Percentiles rank a stretch among this genome's conserved stretches.
phyloP scores from a whole-genome alignment of 2,888 invertebrate species.

The Ormyrus labotus region DNA sequence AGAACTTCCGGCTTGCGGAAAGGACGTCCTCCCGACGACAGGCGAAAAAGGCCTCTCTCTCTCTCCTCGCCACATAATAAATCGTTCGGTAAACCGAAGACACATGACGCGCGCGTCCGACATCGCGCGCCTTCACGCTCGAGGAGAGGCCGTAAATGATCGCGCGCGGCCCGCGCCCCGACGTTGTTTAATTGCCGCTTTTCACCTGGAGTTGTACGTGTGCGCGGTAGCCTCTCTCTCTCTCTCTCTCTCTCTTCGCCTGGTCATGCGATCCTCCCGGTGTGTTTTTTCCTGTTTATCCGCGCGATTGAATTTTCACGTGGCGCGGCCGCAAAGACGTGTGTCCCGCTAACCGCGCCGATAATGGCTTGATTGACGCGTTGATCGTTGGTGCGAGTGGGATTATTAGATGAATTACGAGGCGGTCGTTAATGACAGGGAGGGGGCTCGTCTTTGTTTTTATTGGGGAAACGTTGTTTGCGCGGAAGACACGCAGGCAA shows the following conservation, averaged over 20 bases:
- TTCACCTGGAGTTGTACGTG: constrained; percentile 2
- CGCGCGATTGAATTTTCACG: background rate
- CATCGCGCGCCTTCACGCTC: constrained; percentile 57
- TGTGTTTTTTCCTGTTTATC: background rate
- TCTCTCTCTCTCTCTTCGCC: too few relatives aligned
- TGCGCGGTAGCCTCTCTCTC: background rate
- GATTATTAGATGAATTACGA: too few relatives aligned
- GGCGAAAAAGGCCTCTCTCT: constrained; percentile 34
- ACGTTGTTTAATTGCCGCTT: constrained; percentile 51
- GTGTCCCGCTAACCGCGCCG: background rate
- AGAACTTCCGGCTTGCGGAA: constrained; percentile 68
- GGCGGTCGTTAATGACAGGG: too few relatives aligned
- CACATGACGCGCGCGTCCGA: constrained; percentile 57
- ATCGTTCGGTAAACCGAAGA: constrained; percentile 66
- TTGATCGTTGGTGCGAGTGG: background rate
- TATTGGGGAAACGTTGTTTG: background rate
- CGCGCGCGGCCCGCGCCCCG: constrained; percentile 46
- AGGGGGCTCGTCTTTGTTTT: too few relatives aligned
- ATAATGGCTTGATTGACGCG: background rate
- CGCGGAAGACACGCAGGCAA: background rate
- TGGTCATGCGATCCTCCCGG: background rate
- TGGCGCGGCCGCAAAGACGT: background rate
- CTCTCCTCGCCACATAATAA: constrained; percentile 60
- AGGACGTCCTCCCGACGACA: constrained; percentile 56
- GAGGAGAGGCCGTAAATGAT: constrained; percentile 63